A percentile compares a stretch with the other conserved stretches of the same genome.
Evolutionary conservation across 2,113 vertebrate species (phyloP).

Genomic region (Hemiscyllium ocellatum): DNA sequence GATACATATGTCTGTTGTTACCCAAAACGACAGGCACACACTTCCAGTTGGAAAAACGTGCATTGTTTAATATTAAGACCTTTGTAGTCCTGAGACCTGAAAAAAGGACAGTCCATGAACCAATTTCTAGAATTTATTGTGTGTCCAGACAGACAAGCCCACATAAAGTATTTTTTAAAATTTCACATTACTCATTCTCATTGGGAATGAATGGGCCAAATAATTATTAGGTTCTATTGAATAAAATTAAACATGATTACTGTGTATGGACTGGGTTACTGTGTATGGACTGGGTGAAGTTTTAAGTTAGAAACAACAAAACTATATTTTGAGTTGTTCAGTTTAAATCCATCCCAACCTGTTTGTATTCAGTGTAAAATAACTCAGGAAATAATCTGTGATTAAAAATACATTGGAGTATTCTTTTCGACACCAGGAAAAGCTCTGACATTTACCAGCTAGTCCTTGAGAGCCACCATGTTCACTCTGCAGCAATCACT

Average conservation of each 20-base stretch:
- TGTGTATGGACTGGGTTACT: background rate
- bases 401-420: background rate
- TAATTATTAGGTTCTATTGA: background rate
- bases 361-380: background rate
- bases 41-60: background rate
- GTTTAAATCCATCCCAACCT: background rate
- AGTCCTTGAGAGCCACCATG: background rate
- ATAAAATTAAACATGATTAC: background rate
- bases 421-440: background rate
- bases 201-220: background rate
- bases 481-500: background rate
- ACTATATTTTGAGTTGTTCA: background rate
- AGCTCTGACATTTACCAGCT: background rate
- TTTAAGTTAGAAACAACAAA: background rate
- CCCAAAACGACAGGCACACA: background rate
- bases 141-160: background rate
- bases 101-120: background rate
- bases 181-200: background rate
- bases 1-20: background rate
- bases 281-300: background rate
- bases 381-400: background rate
- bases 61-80: background rate
- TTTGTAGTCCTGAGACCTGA: background rate
- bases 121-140: background rate
- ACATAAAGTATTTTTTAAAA: background rate